Evolutionary conservation across 2,888 invertebrate species (phyloP), one percentile per base, ranked within the genome.

Genomic region (Tholera decimalis): DNA sequence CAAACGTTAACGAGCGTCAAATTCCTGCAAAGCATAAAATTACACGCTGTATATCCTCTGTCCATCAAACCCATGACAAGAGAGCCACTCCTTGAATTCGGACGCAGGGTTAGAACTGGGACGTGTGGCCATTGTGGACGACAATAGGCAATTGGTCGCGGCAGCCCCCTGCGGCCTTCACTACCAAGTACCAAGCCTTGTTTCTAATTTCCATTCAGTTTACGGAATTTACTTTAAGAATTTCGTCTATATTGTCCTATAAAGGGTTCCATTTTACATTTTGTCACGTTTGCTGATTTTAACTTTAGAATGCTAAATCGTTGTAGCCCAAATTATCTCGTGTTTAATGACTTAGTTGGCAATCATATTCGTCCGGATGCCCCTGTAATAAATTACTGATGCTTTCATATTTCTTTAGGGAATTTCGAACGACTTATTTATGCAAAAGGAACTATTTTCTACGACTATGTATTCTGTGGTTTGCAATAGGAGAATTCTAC

Each of bases 61-160:
- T 56, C 37, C 47, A 43, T 50, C 49, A 74, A 18, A 33, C 33
- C 18, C 35, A 46, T 50, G 61, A 77, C 69, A 82, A 82, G 50
- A 28, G 33, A 39, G 65, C 33, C 61, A 66, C 70, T 73, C 54
- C 69, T 65, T 67, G 46, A 22, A 60, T 67, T 65, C 55, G 63
- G 50, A 41, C 60, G 37, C 47, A 30, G 54, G 57, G 64, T 65
- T 66, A 33, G 56, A 62, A 64, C 54, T 56, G 68, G 64, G 64
- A 63, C 69, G 68, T 64, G 64, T 64, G 64, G 57, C 41, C 49
- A 63, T 77, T 68, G 69, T 66, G 47, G 11, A 28, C 15, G 4
- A 71, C 58, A 64, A 66, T 73, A 46, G 49, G 13, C 56, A 51
- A 77, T 81, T 81, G 54, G 76, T 60, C 35, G 47, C 61, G 69